Evolutionary conservation across 2,113 vertebrate genomes (phyloP).

Genomic region (Zapornia atra): DNA sequence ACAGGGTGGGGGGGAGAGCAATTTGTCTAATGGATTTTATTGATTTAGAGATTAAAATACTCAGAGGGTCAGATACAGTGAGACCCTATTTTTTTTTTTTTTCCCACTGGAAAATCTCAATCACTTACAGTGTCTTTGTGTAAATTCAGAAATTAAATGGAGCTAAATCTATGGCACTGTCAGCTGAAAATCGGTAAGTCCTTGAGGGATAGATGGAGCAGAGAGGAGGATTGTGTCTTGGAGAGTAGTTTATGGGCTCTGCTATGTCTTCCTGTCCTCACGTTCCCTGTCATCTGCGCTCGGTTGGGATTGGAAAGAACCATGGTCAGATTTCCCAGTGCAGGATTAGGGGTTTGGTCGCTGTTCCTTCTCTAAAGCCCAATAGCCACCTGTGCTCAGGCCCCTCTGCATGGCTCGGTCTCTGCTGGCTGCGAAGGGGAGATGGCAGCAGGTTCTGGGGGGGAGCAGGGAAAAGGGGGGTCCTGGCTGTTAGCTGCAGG

Average conservation of each 20-base stretch:
- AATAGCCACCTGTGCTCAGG: accelerated
- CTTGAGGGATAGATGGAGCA: neutral
- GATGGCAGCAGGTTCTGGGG: neutral
- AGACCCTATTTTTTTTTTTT: neutral
- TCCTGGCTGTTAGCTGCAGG: accelerated
- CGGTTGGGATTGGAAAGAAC: neutral
- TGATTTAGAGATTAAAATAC: constrained; percentile 68
- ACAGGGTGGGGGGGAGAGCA: neutral
- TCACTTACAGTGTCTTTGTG: constrained; percentile 65
- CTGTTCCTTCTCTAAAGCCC: neutral
- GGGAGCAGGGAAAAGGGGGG: neutral
- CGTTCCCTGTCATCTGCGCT: neutral
- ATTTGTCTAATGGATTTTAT: constrained; percentile 79
- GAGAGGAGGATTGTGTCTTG: neutral
- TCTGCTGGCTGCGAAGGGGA: neutral
- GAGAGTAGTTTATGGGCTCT: neutral
- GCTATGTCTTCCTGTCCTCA: neutral
- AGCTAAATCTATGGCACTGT: constrained; percentile 46
- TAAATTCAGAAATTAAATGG: constrained; percentile 72
- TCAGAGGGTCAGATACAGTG: constrained; percentile 39
- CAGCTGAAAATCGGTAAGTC: constrained; percentile 47
- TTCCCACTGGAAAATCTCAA: constrained; percentile 66
- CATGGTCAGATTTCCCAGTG: neutral
- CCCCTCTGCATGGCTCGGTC: neutral
- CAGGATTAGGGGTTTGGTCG: neutral